Percentiles rank a stretch among this genome's conserved stretches.
Evolutionary conservation across 2,888 invertebrate species (phyloP).

Genomic region (Campaea margaritaria): DNA sequence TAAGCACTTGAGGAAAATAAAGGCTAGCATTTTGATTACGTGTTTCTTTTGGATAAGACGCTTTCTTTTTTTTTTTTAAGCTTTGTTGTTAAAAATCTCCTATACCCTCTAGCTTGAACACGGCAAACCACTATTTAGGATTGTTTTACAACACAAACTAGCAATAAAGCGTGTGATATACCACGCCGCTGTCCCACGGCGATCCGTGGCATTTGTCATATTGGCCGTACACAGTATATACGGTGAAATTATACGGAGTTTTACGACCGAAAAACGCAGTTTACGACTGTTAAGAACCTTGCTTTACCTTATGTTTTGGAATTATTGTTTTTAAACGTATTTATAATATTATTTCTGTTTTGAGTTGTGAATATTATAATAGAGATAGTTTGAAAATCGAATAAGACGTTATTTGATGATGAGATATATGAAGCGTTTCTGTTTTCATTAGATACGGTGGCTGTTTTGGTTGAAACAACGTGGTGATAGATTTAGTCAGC

Average conservation of each 20-base stretch:
- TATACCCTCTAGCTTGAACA: conserved; percentile 24
- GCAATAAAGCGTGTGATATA: conserved; percentile 34
- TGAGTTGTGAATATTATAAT: conserved; percentile 13
- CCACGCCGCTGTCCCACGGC: conserved; percentile 33
- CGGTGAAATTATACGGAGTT: conserved; percentile 21
- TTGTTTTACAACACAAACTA: conserved; percentile 30
- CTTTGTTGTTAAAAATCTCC: no score
- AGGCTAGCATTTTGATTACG: no score
- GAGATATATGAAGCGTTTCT: no score
- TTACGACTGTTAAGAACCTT: conserved; percentile 14
- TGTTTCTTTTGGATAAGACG: no score
- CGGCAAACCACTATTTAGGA: conserved; percentile 28
- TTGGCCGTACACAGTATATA: conserved; percentile 23
- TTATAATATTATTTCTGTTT: no score
- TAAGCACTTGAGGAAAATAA: no score
- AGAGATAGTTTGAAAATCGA: neutral
- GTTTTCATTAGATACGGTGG: no score
- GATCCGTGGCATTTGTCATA: conserved; percentile 34
- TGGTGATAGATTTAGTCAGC: no score
- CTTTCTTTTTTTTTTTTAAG: no score
- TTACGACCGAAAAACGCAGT: conserved; percentile 27
- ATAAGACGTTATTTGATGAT: neutral
- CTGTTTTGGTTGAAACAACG: no score
- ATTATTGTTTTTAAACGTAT: conserved; percentile 1
- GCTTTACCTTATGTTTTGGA: conserved; percentile 11